Percentiles rank a stretch among this genome's conserved stretches.
Evolutionary conservation across 1,140 invertebrate genomes (phyloP).

Genomic region (Brachionus calyciflorus): DNA sequence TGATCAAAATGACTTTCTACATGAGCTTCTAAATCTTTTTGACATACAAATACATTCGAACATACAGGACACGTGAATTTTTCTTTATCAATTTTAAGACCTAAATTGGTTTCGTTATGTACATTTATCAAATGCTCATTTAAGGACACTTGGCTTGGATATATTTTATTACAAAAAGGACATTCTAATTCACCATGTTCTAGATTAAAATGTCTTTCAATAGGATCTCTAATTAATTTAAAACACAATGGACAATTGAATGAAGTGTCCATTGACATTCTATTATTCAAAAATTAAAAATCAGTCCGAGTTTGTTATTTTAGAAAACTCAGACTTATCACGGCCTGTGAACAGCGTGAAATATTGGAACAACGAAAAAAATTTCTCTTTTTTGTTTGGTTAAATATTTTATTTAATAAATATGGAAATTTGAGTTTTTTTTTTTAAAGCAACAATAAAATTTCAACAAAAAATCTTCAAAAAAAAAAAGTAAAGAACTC

Average conservation of each 20-base stretch:
- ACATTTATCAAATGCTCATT: background rate
- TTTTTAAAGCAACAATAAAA: background rate
- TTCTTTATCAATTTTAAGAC: no score
- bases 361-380: background rate
- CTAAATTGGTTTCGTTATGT: background rate
- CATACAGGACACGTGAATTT: background rate
- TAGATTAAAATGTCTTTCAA: background rate
- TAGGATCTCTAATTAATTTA: background rate
- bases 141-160: background rate
- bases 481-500: conserved; percentile 15
- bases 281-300: background rate
- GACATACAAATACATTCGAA: background rate
- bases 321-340: conserved; percentile 1
- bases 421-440: conserved; percentile 8
- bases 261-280: background rate
- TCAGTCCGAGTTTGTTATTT: no score
- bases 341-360: background rate
- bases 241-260: conserved; percentile 9
- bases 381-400: background rate
- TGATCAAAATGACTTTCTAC: background rate
- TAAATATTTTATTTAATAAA: conserved; percentile 38
- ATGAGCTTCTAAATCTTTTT: background rate
- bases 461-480: conserved; percentile 32
- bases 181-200: background rate
- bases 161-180: background rate